Percentiles rank a stretch among this genome's conserved stretches.
These are phyloP conservation scores for Alouatta palliata DNA, from an alignment of 2,113 vertebrate genomes.

Conservation along the genomic window DNA sequence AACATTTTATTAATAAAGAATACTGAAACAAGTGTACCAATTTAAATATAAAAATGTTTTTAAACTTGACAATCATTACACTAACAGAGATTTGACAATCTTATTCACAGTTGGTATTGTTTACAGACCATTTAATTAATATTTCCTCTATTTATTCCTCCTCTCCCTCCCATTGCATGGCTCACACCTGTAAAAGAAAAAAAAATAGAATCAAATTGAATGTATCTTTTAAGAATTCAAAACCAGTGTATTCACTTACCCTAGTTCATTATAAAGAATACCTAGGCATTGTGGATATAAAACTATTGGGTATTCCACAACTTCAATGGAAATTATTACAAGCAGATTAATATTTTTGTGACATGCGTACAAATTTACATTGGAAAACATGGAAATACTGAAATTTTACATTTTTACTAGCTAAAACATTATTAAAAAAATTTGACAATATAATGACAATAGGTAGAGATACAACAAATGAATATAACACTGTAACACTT, in stretches of 20 bases:
- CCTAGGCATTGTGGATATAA: background rate
- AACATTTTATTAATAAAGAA: slow-evolving; percentile 94
- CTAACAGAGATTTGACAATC: slow-evolving; percentile 77
- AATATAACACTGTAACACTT: background rate
- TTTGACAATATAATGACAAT: background rate
- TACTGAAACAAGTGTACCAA: slow-evolving; percentile 81
- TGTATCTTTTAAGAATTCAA: background rate
- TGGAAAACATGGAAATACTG: background rate
- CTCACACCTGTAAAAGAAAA: slow-evolving; percentile 84
- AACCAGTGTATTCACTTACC: background rate
- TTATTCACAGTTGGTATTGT: slow-evolving; percentile 81
- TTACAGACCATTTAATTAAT: slow-evolving; percentile 81
- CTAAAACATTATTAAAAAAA: background rate
- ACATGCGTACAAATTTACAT: background rate
- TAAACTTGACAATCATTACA: slow-evolving; percentile 75
- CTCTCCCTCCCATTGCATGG: slow-evolving; percentile 89
- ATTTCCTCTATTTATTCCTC: slow-evolving; percentile 93
- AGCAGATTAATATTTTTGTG: slow-evolving; percentile 3
- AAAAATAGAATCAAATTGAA: slow-evolving; percentile 53
- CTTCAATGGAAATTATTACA: slow-evolving; percentile 10
- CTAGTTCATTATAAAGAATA: slow-evolving; percentile 37
- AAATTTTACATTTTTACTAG: slow-evolving; percentile 36
- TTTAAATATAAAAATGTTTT: slow-evolving; percentile 85
- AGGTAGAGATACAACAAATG: slow-evolving; percentile 15
- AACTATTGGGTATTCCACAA: background rate